These are phyloP conservation scores for Drosophila anomalipes DNA, from an alignment of 2,888 invertebrate species.

Conservation along the genomic window DNA sequence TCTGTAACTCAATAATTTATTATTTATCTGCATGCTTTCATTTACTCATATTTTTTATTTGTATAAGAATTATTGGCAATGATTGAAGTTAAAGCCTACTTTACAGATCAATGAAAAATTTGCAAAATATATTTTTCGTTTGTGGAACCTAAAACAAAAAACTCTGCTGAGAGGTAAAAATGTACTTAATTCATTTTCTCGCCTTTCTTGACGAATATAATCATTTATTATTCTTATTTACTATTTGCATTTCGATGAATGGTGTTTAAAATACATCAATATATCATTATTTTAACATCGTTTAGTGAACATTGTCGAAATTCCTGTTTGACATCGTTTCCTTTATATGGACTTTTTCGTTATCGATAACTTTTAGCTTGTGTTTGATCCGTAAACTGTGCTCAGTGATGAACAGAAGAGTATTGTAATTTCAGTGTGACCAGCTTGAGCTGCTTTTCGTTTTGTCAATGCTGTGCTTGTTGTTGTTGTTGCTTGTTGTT, in stretches of 20 bases:
- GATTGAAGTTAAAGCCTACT: not conserved
- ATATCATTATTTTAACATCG: no score
- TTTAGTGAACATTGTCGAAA: not conserved
- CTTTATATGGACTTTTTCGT: not conserved
- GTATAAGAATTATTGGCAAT: not conserved
- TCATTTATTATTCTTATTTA: not conserved
- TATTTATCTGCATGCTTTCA: not conserved
- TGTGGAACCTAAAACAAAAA: not conserved
- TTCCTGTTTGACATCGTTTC: not conserved
- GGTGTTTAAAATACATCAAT: no score
- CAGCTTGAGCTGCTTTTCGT: not conserved
- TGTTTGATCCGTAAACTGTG: not conserved
- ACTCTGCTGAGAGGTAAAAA: no score
- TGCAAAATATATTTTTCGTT: not conserved
- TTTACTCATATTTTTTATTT: not conserved
- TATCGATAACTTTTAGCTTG: not conserved
- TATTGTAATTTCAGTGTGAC: not conserved
- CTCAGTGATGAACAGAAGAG: not conserved
- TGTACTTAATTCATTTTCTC: no score
- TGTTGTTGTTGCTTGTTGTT: slow-evolving; percentile 10
- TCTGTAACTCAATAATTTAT: not conserved
- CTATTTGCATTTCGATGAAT: not conserved
- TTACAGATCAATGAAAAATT: not conserved
- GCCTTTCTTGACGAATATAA: not conserved
- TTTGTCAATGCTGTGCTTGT: not conserved